Evolutionary conservation across 2,113 vertebrate genomes (phyloP).

Genomic region (Hippocampus zosterae): DNA sequence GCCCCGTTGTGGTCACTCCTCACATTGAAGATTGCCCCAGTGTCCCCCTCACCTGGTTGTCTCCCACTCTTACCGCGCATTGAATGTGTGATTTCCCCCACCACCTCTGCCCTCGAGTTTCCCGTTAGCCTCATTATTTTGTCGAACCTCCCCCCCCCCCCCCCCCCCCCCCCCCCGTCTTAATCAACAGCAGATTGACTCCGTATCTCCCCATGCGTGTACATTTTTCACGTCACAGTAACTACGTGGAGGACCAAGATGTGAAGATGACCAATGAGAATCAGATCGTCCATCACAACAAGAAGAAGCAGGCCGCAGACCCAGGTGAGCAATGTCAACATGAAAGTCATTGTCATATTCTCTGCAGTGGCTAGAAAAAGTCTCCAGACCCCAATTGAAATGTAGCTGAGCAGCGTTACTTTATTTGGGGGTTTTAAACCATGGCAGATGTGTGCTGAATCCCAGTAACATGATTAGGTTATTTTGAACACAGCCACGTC

Average conservation of each 20-base stretch:
- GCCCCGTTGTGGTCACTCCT: constrained; percentile 51
- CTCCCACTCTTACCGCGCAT: constrained; percentile 20
- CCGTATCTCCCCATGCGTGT: not conserved
- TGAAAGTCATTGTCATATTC: not conserved
- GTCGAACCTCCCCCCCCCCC: too few relatives aligned
- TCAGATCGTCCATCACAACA: constrained; percentile 81
- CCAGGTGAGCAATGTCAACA: constrained; percentile 71
- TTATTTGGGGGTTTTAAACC: not conserved
- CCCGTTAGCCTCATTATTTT: constrained; percentile 26
- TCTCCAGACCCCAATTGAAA: not conserved
- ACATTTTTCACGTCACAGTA: constrained; percentile 66
- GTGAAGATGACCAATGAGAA: constrained; percentile 95
- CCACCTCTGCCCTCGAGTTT: not conserved
- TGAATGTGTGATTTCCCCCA: constrained; percentile 26
- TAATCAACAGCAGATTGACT: not conserved
- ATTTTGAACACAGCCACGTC: not conserved
- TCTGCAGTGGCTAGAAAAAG: not conserved
- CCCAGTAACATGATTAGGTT: not conserved
- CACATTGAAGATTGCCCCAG: constrained; percentile 32
- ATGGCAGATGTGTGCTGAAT: not conserved
- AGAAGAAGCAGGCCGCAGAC: constrained; percentile 80
- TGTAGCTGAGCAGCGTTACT: not conserved
- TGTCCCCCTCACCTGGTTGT: constrained; percentile 12
- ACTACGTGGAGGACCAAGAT: constrained; percentile 88
- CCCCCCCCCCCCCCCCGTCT: too few relatives aligned